These are phyloP conservation scores for Prinia subflava DNA, from an alignment of 2,113 vertebrate genomes.

Conservation along the genomic window DNA sequence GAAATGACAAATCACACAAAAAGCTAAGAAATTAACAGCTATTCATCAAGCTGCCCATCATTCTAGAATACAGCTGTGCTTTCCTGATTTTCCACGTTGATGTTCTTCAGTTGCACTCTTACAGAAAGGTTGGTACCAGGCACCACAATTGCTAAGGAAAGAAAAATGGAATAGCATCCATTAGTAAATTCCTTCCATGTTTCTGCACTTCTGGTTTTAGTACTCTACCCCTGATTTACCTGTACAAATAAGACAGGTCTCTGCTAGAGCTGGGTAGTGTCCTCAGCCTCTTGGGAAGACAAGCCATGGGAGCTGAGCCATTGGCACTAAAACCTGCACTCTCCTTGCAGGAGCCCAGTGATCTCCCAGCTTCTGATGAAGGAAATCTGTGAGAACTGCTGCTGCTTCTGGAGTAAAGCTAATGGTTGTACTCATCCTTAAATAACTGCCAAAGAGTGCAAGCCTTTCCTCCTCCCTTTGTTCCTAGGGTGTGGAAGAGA, in stretches of 20 bases:
- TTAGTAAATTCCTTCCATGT: background rate
- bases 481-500: accelerated
- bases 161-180: background rate
- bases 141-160: background rate
- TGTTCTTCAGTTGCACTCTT: background rate
- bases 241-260: background rate
- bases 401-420: background rate
- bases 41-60: background rate
- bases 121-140: background rate
- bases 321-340: background rate
- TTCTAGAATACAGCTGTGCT: background rate
- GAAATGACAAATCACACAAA: background rate
- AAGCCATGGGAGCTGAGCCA: background rate
- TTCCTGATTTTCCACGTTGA: background rate
- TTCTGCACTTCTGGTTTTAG: background rate
- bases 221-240: background rate
- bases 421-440: background rate
- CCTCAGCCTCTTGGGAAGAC: background rate
- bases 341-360: background rate
- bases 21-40: background rate
- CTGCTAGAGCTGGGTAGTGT: background rate
- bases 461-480: background rate
- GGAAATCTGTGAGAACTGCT: background rate
- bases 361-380: background rate
- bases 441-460: background rate